Conservation (phyloP, 2,888 invertebrate genomes). For the Pheosia gnoma region DNA sequence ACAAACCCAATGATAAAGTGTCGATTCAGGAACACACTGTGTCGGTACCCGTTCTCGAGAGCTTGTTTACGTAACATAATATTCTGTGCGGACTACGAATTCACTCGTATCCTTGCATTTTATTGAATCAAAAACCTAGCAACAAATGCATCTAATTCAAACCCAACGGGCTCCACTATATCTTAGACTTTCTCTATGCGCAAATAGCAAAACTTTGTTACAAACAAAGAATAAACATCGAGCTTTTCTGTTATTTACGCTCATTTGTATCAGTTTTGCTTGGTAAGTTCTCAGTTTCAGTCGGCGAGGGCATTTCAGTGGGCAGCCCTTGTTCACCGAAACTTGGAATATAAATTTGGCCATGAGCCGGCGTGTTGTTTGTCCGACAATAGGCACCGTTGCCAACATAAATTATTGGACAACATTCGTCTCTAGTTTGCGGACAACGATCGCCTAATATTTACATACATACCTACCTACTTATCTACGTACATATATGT, state of each 20-base stretch:
- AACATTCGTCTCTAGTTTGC: slow-evolving; percentile 66
- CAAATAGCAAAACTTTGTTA: slow-evolving; percentile 34
- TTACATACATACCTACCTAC: slow-evolving; percentile 49
- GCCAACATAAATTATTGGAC: slow-evolving; percentile 74
- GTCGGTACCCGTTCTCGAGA: slow-evolving; percentile 40
- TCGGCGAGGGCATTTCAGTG: slow-evolving; percentile 52
- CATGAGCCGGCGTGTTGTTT: slow-evolving; percentile 61
- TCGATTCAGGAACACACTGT: slow-evolving; percentile 22
- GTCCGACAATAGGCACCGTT: slow-evolving; percentile 67
- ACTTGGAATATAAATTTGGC: slow-evolving; percentile 76
- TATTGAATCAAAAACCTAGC: slow-evolving; percentile 61
- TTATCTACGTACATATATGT: slow-evolving; percentile 10
- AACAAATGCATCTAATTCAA: slow-evolving; percentile 49
- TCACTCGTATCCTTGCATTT: slow-evolving; percentile 52
- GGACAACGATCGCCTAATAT: slow-evolving; percentile 63
- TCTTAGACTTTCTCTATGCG: slow-evolving; percentile 27
- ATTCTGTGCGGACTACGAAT: slow-evolving; percentile 52
- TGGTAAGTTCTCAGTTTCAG: slow-evolving; percentile 57
- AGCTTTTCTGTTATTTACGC: slow-evolving; percentile 49
- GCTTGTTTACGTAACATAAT: slow-evolving; percentile 68
- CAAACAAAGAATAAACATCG: slow-evolving; percentile 49
- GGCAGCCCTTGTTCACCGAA: slow-evolving; percentile 54
- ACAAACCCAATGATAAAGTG: slow-evolving; percentile 17
- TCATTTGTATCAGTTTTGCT: slow-evolving; percentile 63
- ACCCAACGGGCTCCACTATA: slow-evolving; percentile 29